Base-by-base conservation (phyloP, 2,888 invertebrate genomes). In the Lottia gigantea region DNA sequence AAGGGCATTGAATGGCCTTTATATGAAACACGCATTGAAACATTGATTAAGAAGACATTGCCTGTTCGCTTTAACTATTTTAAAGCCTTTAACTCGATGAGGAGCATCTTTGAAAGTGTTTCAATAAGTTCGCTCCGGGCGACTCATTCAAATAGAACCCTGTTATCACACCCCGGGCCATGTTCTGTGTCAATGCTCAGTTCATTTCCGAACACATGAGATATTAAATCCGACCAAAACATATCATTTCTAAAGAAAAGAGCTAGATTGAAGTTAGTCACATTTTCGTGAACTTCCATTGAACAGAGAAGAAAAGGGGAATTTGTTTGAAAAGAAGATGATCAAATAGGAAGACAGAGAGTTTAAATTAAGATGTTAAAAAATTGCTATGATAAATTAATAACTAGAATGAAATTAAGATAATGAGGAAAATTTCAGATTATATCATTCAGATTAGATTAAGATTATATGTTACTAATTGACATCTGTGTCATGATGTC, bases 211-310 rank as follows among this genome's bases (percentile, higher is more conserved):
- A 46, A 47, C 31, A 46, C 47, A 26, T 26, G 68, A 64, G 68
- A 68, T 64, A 68, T 68, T 68, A 45, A 68, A 49, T 68, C 64
- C 46, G 68, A 46, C 62, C 46, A 68, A 68, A 68, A 68, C 64
- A 49, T 68, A 64, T 64, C 63, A 68, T 68, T 68, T 68, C 62
- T 68, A 25, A 68, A 68, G 68, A 68, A 63, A 45, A 68, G 63
- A 68, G 40, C 40, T 63, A 64, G 67, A 67, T 67, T 67, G 49
- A 67, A 40, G 23, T 23, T 23, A 55, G 55, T 55, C 55, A 55
- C 40, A 40, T 8, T 8, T 40, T 40, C 40, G 40, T 40, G 40
- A 40, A 40, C 40, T 40, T 40, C 40, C 2, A 40, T 40, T 40
- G 40, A 40, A 40, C 40, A 40, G 40, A 40, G 40, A 40, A 40